Evolutionary conservation across 2,888 invertebrate species (phyloP).

Genomic region (Hyppa rectilinea): DNA sequence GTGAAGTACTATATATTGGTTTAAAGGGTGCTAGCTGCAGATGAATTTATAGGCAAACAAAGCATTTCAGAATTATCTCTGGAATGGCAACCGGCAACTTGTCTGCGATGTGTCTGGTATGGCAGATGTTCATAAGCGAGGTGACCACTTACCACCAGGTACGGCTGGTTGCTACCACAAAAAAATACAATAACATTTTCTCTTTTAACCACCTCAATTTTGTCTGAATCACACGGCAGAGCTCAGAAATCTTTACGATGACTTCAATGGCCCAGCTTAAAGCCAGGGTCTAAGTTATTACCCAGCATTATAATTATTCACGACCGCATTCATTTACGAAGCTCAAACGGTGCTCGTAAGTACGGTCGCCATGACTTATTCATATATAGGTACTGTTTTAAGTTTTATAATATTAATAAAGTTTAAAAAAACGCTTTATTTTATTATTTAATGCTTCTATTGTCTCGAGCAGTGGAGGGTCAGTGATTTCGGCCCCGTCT

Average conservation of each 20-base stretch:
- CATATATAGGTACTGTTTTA: conserved; percentile 21
- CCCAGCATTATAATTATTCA: conserved; percentile 34
- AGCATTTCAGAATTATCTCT: no score
- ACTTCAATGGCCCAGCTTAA: not conserved
- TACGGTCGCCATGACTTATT: conserved; percentile 28
- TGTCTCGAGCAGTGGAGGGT: not conserved
- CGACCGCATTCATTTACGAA: conserved; percentile 3
- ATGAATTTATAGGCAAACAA: no score
- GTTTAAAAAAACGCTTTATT: not conserved
- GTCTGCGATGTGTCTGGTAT: no score
- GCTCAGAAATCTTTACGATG: not conserved
- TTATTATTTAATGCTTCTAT: not conserved
- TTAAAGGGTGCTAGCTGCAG: no score
- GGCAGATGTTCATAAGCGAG: no score
- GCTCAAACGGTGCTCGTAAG: not conserved
- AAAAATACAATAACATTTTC: no score
- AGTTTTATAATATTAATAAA: not conserved
- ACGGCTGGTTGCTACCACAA: no score
- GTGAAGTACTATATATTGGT: no score
- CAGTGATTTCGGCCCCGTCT: not conserved
- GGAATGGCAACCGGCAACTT: no score
- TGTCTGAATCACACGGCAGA: not conserved
- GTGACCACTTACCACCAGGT: no score
- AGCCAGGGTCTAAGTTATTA: conserved; percentile 13
- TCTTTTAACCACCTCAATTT: not conserved